Percentiles rank a stretch among this genome's conserved stretches.
Evolutionary conservation across 1,140 invertebrate species (phyloP).

Genomic region (Pararge aegeria): DNA sequence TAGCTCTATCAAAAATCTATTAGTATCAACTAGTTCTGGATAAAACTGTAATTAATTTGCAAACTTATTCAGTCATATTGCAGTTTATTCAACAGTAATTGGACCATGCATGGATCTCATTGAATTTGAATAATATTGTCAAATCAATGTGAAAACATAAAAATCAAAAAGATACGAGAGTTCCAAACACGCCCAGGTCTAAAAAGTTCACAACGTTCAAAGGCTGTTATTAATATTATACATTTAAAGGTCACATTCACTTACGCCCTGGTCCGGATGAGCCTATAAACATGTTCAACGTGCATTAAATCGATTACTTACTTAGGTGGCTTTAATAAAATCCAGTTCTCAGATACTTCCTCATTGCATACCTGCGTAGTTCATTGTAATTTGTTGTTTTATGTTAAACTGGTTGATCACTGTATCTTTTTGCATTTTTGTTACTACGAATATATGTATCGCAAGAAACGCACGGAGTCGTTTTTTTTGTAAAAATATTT

Average conservation of each 20-base stretch:
- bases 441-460: not conserved
- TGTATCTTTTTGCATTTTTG: conserved; percentile 1
- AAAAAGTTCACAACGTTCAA: too few species aligned
- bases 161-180: too few species aligned
- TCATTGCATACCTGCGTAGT: not conserved
- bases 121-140: too few species aligned
- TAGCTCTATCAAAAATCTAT: too few species aligned
- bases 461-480: not conserved
- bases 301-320: conserved; percentile 5
- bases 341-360: conserved; percentile 1
- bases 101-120: too few species aligned
- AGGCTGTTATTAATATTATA: too few species aligned
- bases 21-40: too few species aligned
- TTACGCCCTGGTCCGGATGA: not conserved
- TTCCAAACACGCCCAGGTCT: too few species aligned
- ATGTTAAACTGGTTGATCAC: not conserved
- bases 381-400: conserved; percentile 4
- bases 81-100: too few species aligned
- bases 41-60: too few species aligned
- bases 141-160: too few species aligned
- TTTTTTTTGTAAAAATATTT: not conserved
- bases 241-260: not conserved
- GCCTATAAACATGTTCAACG: not conserved
- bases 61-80: too few species aligned
- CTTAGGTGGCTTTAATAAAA: not conserved